phyloP scores from a whole-genome alignment of 2,113 vertebrate genomes.

The Lepus americanus region DNA sequence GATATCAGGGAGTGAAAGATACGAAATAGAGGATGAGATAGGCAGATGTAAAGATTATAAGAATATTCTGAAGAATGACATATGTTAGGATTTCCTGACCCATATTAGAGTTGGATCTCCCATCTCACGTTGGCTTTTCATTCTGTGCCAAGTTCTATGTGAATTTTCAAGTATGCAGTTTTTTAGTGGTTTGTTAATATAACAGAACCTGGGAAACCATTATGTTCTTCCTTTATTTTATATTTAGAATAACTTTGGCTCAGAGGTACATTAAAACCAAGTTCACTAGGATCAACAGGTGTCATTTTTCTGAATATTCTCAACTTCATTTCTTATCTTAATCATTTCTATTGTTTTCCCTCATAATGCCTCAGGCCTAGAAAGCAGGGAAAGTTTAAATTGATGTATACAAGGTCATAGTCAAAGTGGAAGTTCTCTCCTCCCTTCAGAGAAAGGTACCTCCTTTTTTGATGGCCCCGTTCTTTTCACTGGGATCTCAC shows the following conservation, averaged over 20 bases:
- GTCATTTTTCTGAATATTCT: slow-evolving; percentile 14
- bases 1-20: neutral
- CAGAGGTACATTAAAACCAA: slow-evolving; percentile 28
- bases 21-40: slow-evolving; percentile 40
- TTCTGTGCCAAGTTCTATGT: neutral
- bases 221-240: slow-evolving; percentile 36
- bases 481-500: too few relatives aligned
- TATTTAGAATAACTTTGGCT: neutral
- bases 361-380: neutral
- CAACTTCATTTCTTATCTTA: neutral
- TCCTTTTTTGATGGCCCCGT: too few relatives aligned
- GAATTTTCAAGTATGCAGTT: slow-evolving; percentile 29
- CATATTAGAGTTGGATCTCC: neutral
- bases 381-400: slow-evolving; percentile 16
- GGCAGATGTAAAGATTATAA: neutral
- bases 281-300: slow-evolving; percentile 2
- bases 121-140: neutral
- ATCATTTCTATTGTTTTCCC: slow-evolving; percentile 40
- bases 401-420: neutral
- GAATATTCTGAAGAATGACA: slow-evolving; percentile 47
- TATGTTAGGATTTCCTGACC: slow-evolving; percentile 1
- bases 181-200: slow-evolving; percentile 15
- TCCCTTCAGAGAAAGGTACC: too few relatives aligned
- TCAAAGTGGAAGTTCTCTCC: too few relatives aligned
- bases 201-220: neutral